Conservation (phyloP, 2,113 vertebrate genomes). For the Coracopsis vasa region DNA sequence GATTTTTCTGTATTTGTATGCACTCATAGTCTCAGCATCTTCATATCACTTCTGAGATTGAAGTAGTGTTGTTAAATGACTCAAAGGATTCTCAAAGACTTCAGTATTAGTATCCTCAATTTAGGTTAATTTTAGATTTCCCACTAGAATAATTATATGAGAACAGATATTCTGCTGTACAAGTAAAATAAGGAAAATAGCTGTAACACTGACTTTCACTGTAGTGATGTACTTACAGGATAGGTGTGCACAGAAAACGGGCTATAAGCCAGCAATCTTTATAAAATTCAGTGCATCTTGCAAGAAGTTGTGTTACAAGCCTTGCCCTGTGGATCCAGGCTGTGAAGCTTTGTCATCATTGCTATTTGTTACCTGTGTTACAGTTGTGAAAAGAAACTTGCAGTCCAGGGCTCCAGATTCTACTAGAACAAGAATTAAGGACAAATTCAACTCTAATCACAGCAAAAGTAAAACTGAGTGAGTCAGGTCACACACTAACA, state of each 20-base stretch:
- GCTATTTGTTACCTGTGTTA: background rate
- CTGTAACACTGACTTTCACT: background rate
- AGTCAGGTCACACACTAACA: background rate
- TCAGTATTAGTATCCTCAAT: background rate
- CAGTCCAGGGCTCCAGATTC: background rate
- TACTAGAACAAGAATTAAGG: background rate
- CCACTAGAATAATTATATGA: background rate
- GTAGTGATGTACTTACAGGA: background rate
- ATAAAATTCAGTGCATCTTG: background rate
- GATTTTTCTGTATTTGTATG: background rate
- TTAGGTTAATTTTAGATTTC: conserved; percentile 17
- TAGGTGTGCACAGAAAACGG: background rate
- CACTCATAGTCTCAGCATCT: background rate
- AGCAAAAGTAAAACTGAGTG: background rate
- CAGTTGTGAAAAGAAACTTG: background rate
- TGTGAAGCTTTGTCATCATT: background rate
- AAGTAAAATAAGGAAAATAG: background rate
- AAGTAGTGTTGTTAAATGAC: background rate
- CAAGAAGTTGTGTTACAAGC: background rate
- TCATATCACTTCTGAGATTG: background rate
- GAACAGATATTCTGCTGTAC: background rate
- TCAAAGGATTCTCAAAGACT: background rate
- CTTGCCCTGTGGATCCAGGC: background rate
- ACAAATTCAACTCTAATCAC: background rate
- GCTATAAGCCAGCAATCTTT: background rate